Evolutionary conservation across 2,113 vertebrate species (phyloP).

Genomic region (Tamias sibiricus): DNA sequence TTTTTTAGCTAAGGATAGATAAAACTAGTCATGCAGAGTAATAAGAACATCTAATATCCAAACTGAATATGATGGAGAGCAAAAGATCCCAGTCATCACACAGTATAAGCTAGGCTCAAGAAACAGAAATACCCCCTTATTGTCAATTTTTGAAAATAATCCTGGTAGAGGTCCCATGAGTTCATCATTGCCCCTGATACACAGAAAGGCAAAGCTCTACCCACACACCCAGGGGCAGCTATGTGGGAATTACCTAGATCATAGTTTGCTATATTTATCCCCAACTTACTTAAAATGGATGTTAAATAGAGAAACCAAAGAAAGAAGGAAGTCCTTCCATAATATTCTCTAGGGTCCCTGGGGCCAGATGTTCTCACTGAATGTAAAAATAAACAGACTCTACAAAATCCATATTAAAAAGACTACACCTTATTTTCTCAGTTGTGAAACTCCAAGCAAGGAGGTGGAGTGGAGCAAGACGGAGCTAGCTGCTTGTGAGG

Average conservation of each 20-base stretch:
- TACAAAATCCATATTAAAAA: neutral
- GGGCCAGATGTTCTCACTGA: neutral
- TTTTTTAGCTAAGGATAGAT: neutral
- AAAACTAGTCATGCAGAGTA: neutral
- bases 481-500: neutral
- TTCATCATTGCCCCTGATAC: neutral
- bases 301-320: constrained; percentile 11
- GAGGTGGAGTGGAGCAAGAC: neutral
- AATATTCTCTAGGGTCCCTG: neutral
- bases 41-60: neutral
- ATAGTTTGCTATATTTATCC: neutral
- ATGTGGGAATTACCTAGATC: neutral
- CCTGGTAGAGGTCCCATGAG: neutral
- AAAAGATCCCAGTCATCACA: neutral
- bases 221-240: neutral
- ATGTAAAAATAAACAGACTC: constrained; percentile 31
- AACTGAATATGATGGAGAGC: neutral
- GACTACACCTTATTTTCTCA: neutral
- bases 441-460: neutral
- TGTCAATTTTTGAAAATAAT: neutral
- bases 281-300: neutral
- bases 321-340: neutral
- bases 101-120: neutral
- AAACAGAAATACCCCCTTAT: neutral
- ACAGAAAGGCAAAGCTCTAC: neutral